Conservation (phyloP, 2,888 invertebrate genomes). For the Stenolophus ochropezus region DNA sequence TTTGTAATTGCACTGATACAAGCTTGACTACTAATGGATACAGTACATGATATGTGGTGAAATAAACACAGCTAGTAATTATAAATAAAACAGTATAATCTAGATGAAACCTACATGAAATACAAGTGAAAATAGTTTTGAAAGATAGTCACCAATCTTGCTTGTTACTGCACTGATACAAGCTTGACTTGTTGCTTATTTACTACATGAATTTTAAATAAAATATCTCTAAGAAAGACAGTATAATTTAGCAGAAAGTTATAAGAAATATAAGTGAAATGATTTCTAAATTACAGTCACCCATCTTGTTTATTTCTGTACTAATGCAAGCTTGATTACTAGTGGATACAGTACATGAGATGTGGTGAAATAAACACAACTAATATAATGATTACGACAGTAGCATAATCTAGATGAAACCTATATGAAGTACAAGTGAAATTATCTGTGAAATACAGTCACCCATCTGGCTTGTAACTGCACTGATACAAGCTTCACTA, state of each 20-base stretch:
- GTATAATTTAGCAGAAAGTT: neutral
- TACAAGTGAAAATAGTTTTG: neutral
- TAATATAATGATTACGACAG: neutral
- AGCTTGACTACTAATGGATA: too few relatives aligned
- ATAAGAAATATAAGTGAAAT: neutral
- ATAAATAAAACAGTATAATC: neutral
- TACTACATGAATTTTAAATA: neutral
- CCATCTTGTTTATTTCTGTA: neutral
- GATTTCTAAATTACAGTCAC: neutral
- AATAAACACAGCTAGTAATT: neutral
- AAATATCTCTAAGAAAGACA: neutral
- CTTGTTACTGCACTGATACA: neutral
- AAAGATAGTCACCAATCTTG: neutral
- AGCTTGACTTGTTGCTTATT: neutral
- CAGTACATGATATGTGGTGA: too few relatives aligned
- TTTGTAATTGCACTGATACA: too few relatives aligned
- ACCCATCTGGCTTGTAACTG: neutral
- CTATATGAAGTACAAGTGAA: neutral
- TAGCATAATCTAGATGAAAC: neutral
- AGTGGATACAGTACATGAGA: neutral
- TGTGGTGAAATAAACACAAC: neutral
- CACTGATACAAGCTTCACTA: neutral
- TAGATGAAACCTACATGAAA: neutral
- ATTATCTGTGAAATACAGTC: neutral
- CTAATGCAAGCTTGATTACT: neutral